Percentiles rank a stretch among this genome's conserved stretches.
Evolutionary conservation across 1,140 invertebrate species (phyloP).

Genomic region (Anastrepha obliqua): DNA sequence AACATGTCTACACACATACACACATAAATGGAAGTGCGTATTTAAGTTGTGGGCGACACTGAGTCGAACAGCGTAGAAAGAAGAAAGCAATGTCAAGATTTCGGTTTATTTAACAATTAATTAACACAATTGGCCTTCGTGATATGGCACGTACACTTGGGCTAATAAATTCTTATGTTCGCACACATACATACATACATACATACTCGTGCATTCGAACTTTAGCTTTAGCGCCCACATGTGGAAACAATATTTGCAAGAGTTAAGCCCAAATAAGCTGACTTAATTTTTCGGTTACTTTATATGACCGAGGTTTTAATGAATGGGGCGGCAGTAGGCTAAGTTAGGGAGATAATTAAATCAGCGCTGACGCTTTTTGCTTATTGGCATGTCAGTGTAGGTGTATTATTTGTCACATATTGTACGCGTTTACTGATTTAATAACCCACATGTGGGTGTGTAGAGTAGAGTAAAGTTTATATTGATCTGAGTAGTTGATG

Average conservation of each 20-base stretch:
- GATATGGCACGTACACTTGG: not conserved
- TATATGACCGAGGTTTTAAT: no score
- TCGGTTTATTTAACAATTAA: constrained; percentile 21
- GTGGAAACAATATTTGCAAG: not conserved
- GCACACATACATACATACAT: not conserved
- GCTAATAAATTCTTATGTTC: not conserved
- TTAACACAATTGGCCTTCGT: not conserved
- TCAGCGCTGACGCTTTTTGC: no score
- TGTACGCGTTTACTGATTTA: no score
- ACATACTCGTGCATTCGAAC: not conserved
- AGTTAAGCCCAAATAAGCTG: not conserved
- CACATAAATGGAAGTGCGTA: not conserved
- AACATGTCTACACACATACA: not conserved
- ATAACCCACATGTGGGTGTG: no score
- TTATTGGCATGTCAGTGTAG: no score
- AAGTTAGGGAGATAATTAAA: no score
- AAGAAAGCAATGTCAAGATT: not conserved
- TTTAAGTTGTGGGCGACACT: not conserved
- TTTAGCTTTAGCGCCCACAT: not conserved
- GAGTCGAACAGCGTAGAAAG: not conserved
- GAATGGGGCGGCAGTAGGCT: no score
- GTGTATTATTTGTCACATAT: no score
- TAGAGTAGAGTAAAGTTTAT: no score
- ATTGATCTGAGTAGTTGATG: no score
- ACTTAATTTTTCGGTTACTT: not conserved